Base-by-base conservation (phyloP, 2,797 vertebrate species). In the Synaphobranchus kaupii region DNA sequence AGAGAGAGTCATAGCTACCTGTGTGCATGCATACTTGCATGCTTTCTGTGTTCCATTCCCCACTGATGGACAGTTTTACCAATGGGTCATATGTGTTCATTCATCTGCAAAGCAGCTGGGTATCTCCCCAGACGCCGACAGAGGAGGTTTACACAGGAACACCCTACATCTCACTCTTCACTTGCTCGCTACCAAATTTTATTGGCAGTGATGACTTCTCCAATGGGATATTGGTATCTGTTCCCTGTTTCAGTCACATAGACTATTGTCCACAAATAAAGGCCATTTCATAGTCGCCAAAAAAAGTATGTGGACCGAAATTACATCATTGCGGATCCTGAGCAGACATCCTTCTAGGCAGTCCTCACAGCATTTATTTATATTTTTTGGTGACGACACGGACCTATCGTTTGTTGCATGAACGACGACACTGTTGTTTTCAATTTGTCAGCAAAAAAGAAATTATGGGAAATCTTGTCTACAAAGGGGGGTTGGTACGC, bases 241-340 rank as follows among this genome's bases (percentile, higher is more conserved):
- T 48, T 81, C 15, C n/a, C 54, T 60, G 50, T 52, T 84, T 84
- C 83, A 84, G 84, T 87, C 82, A 76, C 82, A 52, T 83, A 60
- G 60, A 52, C 7, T 1, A 20, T 25, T 58, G 54, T 34, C 68
- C 71, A 80, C 31, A 86, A 56, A 86, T 54, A 39, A 58, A 34
- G 39, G 39, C 39, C 39, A 39, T 39, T 39, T 39, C 39, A 39
- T 39, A 39, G 39, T 39, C 39, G 39, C 39, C 39, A 39, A 39
- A 39, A 39, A 39, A 39, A 39, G 39, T 39, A 39, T 2, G 39
- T 39, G 39, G 39, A 39, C 39, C 39, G 39, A 39, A 39, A 39
- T 39, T 1, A 2, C 39, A 39, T 39, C 39, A 39, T 39, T 1
- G 39, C 39, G 39, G 3, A 39, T 2, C 39, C 39, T 39, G 39